These are phyloP conservation scores for Dyspetes luteomarginatus DNA, from an alignment of 2,888 invertebrate species.

Conservation along the genomic window DNA sequence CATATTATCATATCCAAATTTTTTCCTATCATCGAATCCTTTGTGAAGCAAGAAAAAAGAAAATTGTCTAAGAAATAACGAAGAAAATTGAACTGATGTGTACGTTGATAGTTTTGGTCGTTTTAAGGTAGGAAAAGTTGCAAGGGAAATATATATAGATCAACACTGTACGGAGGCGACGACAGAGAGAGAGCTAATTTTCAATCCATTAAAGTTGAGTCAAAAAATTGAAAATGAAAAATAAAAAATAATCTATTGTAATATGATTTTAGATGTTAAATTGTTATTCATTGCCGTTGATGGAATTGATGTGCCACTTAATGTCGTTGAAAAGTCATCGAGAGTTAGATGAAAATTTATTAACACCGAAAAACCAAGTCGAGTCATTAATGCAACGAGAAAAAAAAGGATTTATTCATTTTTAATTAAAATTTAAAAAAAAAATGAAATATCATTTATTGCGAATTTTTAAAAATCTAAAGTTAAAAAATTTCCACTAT, in stretches of 20 bases:
- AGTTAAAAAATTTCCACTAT: background rate
- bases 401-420: constrained; percentile 37
- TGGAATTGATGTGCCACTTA: constrained; percentile 79
- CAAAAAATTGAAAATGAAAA: background rate
- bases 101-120: background rate
- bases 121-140: background rate
- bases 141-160: background rate
- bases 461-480: background rate
- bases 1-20: constrained; percentile 14
- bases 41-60: background rate
- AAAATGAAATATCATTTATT: background rate
- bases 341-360: constrained; percentile 1
- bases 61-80: background rate
- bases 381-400: background rate
- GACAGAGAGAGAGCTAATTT: background rate
- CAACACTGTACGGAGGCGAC: background rate
- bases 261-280: constrained; percentile 45
- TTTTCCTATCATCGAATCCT: constrained; percentile 6
- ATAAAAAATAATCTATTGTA: constrained; percentile 71
- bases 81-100: background rate
- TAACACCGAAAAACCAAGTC: background rate
- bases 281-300: constrained; percentile 76
- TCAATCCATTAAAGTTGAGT: background rate
- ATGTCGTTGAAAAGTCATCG: constrained; percentile 37
- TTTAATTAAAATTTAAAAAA: background rate